phyloP scores from a whole-genome alignment of 2,113 vertebrate genomes.

The Pholis gunnellus region DNA sequence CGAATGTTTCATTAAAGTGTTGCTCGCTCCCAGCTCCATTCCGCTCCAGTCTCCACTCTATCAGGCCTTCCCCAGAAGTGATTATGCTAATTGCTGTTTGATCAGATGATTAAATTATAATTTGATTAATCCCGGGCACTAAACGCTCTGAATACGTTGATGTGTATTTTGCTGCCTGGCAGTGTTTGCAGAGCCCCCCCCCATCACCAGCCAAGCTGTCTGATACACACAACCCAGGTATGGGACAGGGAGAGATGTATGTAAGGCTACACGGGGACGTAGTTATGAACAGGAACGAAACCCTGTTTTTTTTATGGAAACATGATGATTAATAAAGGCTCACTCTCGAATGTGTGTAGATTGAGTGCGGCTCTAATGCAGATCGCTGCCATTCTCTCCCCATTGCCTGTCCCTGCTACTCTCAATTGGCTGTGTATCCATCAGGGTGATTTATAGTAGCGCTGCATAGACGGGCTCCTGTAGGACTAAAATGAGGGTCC shows the following conservation, averaged over 20 bases:
- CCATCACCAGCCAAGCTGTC: slow-evolving; percentile 43
- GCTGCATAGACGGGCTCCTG: slow-evolving; percentile 44
- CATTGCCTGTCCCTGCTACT: slow-evolving; percentile 61
- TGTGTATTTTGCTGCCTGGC: slow-evolving; percentile 84
- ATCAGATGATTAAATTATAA: slow-evolving; percentile 98
- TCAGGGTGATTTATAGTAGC: slow-evolving; percentile 77
- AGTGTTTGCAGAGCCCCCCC: slow-evolving; percentile 71
- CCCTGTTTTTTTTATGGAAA: slow-evolving; percentile 52
- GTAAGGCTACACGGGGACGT: not conserved
- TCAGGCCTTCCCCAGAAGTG: slow-evolving; percentile 91
- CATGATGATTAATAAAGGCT: slow-evolving; percentile 68
- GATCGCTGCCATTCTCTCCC: slow-evolving; percentile 67
- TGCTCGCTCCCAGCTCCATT: slow-evolving; percentile 82
- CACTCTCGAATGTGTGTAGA: slow-evolving; percentile 51
- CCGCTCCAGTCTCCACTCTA: slow-evolving; percentile 82
- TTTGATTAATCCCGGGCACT: slow-evolving; percentile 91
- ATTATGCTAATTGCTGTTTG: slow-evolving; percentile 97
- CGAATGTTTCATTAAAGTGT: slow-evolving; percentile 84
- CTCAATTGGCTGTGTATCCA: slow-evolving; percentile 71
- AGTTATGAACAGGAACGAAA: slow-evolving; percentile 33
- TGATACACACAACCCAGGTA: slow-evolving; percentile 32
- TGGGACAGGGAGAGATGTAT: slow-evolving; percentile 23
- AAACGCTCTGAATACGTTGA: slow-evolving; percentile 88
- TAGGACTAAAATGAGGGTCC: slow-evolving; percentile 56
- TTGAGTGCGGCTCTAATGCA: slow-evolving; percentile 70